Evolutionary conservation across 2,797 vertebrate genomes (phyloP).

Genomic region (Acanthis flammea): DNA sequence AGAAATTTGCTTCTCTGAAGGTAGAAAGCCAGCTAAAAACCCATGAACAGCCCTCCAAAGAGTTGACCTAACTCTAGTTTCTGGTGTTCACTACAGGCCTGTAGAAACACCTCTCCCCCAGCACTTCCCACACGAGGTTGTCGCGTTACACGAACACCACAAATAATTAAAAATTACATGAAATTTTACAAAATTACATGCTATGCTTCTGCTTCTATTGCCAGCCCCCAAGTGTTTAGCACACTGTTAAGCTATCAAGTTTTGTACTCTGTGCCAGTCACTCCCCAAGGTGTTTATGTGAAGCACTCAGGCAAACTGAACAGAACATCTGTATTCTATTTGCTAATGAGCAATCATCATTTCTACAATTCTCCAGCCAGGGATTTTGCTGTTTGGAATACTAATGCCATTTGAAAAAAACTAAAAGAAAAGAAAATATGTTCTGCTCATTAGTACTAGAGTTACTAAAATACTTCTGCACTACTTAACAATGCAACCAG

Average conservation of each 20-base stretch:
- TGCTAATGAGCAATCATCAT: constrained; percentile 82
- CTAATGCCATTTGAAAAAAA: constrained; percentile 70
- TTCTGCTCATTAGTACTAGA: constrained; percentile 26
- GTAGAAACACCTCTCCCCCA: not conserved
- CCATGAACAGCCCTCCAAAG: not conserved
- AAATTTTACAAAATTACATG: constrained; percentile 38
- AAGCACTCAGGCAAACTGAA: constrained; percentile 73
- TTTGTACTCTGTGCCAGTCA: constrained; percentile 52
- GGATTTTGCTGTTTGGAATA: constrained; percentile 77
- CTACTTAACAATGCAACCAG: not conserved
- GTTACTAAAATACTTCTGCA: constrained; percentile 38
- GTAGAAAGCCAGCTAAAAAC: not conserved
- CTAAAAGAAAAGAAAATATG: not conserved
- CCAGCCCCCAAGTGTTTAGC: not conserved
- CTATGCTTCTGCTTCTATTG: not conserved
- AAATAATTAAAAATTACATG: constrained; percentile 9
- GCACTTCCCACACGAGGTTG: not conserved
- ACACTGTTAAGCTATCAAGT: not conserved
- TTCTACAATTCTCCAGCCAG: constrained; percentile 78
- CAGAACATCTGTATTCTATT: constrained; percentile 77
- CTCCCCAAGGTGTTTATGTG: constrained; percentile 71
- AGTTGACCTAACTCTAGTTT: not conserved
- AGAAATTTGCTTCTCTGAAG: not conserved
- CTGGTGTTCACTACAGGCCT: not conserved
- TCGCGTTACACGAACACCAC: not conserved